Percentiles rank a stretch among this genome's conserved stretches.
Evolutionary conservation across 1,140 invertebrate species (phyloP).

Genomic region (Listronotus oregonensis): DNA sequence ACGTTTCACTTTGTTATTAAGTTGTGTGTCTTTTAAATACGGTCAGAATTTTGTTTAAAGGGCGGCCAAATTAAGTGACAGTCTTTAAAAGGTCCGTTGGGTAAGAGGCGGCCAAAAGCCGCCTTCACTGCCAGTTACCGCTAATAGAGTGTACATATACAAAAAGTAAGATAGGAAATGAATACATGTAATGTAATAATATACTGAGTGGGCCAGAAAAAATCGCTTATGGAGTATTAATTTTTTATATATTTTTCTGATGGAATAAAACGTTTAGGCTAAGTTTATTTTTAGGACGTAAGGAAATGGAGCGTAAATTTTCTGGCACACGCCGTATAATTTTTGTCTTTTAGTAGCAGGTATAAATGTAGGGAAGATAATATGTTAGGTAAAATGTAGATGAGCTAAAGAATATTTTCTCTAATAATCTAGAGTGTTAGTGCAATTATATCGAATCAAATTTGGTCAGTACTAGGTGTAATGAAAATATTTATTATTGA

Average conservation of each 20-base stretch:
- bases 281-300: slow-evolving; percentile 5
- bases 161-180: slow-evolving; percentile 13
- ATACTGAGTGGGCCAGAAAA: not conserved
- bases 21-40: not conserved
- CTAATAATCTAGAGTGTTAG: slow-evolving; percentile 19
- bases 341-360: slow-evolving; percentile 23
- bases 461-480: slow-evolving; percentile 28
- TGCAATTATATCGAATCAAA: slow-evolving; percentile 9
- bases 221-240: slow-evolving; percentile 6
- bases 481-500: slow-evolving; percentile 21
- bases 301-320: not conserved
- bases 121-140: slow-evolving; percentile 56
- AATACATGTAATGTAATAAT: slow-evolving; percentile 14
- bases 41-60: slow-evolving; percentile 4
- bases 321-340: slow-evolving; percentile 3
- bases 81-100: slow-evolving; percentile 3
- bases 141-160: slow-evolving; percentile 47
- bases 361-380: slow-evolving; percentile 13
- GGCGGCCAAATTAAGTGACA: not conserved
- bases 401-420: slow-evolving; percentile 27
- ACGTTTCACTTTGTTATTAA: too few species aligned
- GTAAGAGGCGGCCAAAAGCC: slow-evolving; percentile 29
- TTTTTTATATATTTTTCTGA: slow-evolving; percentile 21
- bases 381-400: slow-evolving; percentile 17
- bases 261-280: slow-evolving; percentile 15